Conservation (phyloP, 2,797 vertebrate genomes). For the Mallotus villosus region DNA sequence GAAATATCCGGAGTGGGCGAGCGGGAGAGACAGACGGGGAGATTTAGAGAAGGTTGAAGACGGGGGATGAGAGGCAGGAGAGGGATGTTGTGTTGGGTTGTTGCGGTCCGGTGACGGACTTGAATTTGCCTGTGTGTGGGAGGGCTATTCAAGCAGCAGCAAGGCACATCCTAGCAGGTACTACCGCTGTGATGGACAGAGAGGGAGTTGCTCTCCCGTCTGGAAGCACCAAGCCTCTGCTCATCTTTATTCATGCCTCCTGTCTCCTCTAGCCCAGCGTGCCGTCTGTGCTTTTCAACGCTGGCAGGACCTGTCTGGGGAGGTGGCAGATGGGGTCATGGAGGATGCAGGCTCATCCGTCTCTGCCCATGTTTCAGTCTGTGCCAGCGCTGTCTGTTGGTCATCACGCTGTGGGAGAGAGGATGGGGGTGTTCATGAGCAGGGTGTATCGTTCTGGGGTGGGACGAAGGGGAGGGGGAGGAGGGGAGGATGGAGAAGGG, state of each 20-base stretch:
- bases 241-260: background rate
- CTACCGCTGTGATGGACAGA: background rate
- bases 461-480: too few species aligned
- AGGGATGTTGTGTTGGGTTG: background rate
- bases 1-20: background rate
- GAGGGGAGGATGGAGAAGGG: too few species aligned
- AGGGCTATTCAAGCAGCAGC: background rate
- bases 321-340: background rate
- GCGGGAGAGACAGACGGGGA: background rate
- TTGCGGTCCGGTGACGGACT: constrained; percentile 10
- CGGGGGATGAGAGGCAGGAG: background rate
- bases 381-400: too few species aligned
- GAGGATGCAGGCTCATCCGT: too few species aligned
- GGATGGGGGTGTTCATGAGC: too few species aligned
- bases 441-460: too few species aligned
- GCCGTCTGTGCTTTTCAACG: background rate
- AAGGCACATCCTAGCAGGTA: background rate
- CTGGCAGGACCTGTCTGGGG: background rate
- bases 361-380: too few species aligned
- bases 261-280: background rate
- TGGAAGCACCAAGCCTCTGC: background rate
- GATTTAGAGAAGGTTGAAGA: background rate
- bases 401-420: too few species aligned
- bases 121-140: background rate
- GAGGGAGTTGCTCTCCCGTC: background rate